A percentile compares a stretch with the other conserved stretches of the same genome.
Evolutionary conservation across 2,113 vertebrate species (phyloP).

Genomic region (Ceyx cyanopectus): DNA sequence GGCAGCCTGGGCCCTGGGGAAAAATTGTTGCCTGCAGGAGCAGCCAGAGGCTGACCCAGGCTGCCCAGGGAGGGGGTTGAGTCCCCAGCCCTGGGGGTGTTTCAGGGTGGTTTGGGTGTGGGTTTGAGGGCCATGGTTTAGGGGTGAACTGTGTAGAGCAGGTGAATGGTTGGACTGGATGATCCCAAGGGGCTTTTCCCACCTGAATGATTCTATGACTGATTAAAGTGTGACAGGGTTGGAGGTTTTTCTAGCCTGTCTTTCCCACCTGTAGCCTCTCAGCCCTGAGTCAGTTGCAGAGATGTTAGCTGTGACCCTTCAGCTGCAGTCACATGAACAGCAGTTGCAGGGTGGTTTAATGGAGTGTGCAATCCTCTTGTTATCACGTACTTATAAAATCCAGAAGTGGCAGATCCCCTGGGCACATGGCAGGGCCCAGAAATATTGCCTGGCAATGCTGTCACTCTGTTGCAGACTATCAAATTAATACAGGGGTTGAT

Average conservation of each 20-base stretch:
- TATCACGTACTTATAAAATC: not conserved
- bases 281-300: not conserved
- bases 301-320: not conserved
- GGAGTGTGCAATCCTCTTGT: not conserved
- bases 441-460: not conserved
- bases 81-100: too few species aligned
- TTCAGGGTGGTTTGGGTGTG: too few species aligned
- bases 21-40: too few species aligned
- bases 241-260: not conserved
- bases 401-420: conserved; percentile 9
- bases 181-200: too few species aligned
- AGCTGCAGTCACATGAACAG: not conserved
- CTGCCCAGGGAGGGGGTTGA: too few species aligned
- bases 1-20: too few species aligned
- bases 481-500: conserved; percentile 37
- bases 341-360: not conserved
- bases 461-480: not conserved
- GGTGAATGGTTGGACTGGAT: too few species aligned
- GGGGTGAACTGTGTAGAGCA: too few species aligned
- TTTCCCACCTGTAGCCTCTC: not conserved
- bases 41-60: too few species aligned
- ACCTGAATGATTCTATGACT: not conserved
- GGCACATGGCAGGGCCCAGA: not conserved
- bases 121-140: too few species aligned
- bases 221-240: not conserved